A percentile compares a stretch with the other conserved stretches of the same genome.
These are phyloP conservation scores for Reticulitermes speratus DNA, from an alignment of 1,140 invertebrate species.

Conservation along the genomic window DNA sequence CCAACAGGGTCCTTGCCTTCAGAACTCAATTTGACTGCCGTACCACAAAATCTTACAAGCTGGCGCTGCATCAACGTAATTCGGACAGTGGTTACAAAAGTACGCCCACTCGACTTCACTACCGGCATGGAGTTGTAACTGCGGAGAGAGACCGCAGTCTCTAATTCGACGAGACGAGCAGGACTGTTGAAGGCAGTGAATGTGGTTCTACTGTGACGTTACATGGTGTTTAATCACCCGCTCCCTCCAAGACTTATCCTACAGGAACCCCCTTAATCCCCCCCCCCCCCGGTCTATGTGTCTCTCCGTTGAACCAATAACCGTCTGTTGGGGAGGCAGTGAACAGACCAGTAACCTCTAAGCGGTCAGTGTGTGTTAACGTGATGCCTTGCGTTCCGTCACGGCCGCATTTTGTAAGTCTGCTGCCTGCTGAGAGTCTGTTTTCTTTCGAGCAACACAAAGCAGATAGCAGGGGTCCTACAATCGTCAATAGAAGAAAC, in stretches of 20 bases:
- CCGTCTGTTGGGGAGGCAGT: background rate
- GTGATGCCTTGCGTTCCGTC: background rate
- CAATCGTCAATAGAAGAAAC: background rate
- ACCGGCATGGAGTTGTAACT: constrained; percentile 1
- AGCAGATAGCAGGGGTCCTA: background rate
- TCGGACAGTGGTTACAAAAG: background rate
- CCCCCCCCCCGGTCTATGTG: background rate
- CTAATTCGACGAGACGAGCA: background rate
- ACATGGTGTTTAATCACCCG: constrained; percentile 14
- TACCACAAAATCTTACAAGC: background rate
- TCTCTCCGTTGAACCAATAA: background rate
- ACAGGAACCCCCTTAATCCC: background rate
- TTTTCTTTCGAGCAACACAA: background rate
- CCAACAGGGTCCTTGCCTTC: background rate
- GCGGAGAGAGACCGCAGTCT: background rate
- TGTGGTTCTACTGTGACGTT: background rate
- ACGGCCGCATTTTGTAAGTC: background rate
- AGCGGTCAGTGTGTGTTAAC: background rate
- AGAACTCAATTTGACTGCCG: background rate
- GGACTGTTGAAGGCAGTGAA: background rate
- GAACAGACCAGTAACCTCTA: background rate
- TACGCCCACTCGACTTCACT: background rate
- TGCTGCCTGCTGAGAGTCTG: background rate
- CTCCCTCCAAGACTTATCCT: background rate
- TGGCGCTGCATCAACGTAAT: background rate